phyloP scores from a whole-genome alignment of 2,888 invertebrate species.

The Hyles lineata region DNA sequence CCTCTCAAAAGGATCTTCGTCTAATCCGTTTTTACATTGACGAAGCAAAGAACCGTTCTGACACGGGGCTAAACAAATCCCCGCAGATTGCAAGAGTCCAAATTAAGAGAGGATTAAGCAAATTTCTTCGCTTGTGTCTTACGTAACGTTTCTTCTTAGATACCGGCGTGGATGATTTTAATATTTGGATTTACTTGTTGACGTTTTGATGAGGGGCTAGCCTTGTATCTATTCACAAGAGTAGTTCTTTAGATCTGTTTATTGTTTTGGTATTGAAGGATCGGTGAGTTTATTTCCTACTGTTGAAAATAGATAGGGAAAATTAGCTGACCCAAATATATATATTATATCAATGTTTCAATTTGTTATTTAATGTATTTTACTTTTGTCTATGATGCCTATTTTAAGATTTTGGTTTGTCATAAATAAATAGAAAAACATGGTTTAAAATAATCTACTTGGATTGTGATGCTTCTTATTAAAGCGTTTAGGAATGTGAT shows the following conservation, averaged over 20 bases:
- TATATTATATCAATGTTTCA: too few relatives aligned
- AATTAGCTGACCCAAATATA: too few relatives aligned
- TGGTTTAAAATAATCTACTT: too few relatives aligned
- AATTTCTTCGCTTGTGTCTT: slow-evolving; percentile 64
- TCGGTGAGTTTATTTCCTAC: not conserved
- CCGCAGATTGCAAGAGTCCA: slow-evolving; percentile 67
- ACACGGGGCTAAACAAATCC: slow-evolving; percentile 67
- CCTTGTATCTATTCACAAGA: slow-evolving; percentile 1
- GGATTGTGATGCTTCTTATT: too few relatives aligned
- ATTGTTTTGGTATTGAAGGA: not conserved
- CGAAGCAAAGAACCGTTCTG: slow-evolving; percentile 64
- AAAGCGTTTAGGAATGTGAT: too few relatives aligned
- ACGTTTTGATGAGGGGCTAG: slow-evolving; percentile 30
- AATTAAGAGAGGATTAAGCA: slow-evolving; percentile 73
- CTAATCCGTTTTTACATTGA: slow-evolving; percentile 74
- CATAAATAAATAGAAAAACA: too few relatives aligned
- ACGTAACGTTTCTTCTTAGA: slow-evolving; percentile 47
- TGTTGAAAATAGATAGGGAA: too few relatives aligned
- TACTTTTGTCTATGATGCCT: too few relatives aligned
- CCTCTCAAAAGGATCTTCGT: slow-evolving; percentile 52
- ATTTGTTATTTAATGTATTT: too few relatives aligned
- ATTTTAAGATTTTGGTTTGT: too few relatives aligned
- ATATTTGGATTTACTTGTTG: slow-evolving; percentile 36
- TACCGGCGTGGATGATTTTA: slow-evolving; percentile 45
- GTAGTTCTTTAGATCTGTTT: not conserved